Evolutionary conservation across 2,888 invertebrate species (phyloP).

Genomic region (Lingula anatina): DNA sequence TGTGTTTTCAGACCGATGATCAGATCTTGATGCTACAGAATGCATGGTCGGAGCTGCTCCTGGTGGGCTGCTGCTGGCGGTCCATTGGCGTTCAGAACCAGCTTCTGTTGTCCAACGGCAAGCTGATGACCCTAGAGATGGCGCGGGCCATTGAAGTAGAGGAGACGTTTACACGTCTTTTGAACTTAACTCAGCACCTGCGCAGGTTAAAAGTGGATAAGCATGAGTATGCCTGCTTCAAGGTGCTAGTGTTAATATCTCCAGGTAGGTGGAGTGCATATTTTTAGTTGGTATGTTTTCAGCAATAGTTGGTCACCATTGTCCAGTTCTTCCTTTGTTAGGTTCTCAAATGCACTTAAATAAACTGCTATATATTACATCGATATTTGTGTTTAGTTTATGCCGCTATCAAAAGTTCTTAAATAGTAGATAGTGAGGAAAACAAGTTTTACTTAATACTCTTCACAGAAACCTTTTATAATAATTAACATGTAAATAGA

Average conservation of each 20-base stretch:
- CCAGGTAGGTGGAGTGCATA: conserved; percentile 73
- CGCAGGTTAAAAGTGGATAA: conserved; percentile 83
- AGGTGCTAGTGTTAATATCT: conserved; percentile 85
- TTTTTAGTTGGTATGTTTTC: too few species aligned
- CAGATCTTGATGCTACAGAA: conserved; percentile 94
- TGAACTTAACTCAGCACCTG: conserved; percentile 89
- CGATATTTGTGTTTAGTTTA: too few species aligned
- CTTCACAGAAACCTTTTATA: too few species aligned
- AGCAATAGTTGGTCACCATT: too few species aligned
- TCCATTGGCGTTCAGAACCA: conserved; percentile 77
- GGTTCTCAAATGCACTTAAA: too few species aligned
- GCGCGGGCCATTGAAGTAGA: conserved; percentile 63
- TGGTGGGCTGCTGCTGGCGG: conserved; percentile 62
- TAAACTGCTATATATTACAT: too few species aligned
- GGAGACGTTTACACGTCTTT: conserved; percentile 89
- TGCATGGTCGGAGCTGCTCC: conserved; percentile 76
- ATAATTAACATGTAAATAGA: too few species aligned
- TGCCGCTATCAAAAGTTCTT: too few species aligned
- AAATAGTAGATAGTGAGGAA: too few species aligned
- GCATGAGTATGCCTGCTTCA: conserved; percentile 95
- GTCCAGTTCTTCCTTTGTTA: too few species aligned
- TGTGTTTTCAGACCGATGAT: conserved; percentile 78
- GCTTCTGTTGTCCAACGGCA: conserved; percentile 28
- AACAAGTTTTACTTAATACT: too few species aligned
- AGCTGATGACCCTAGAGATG: conserved; percentile 59